Evolutionary conservation across 1,140 invertebrate species (phyloP).

Genomic region (Drosophila auraria): DNA sequence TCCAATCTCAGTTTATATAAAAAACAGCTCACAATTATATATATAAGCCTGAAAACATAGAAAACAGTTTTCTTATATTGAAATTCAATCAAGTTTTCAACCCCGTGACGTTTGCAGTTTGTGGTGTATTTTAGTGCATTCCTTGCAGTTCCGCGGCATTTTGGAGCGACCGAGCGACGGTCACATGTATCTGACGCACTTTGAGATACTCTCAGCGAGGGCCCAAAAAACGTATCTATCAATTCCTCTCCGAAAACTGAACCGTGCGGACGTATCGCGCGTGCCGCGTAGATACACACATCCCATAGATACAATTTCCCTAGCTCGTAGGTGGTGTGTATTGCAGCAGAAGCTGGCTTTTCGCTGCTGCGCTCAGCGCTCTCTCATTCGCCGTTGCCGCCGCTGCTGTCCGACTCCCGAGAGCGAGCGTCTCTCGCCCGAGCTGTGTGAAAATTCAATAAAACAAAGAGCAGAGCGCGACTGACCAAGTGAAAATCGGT

Average conservation of each 20-base stretch:
- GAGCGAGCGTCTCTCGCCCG: constrained; percentile 35
- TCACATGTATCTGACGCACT: constrained; percentile 5
- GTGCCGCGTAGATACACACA: constrained; percentile 64
- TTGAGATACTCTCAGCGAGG: constrained; percentile 12
- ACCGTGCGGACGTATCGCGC: constrained; percentile 68
- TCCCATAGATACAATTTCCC: constrained; percentile 74
- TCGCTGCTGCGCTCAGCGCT: constrained; percentile 60
- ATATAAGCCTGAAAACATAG: neutral
- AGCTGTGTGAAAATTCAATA: constrained; percentile 52
- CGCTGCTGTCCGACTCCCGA: constrained; percentile 14
- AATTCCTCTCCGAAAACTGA: constrained; percentile 54
- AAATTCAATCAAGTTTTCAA: neutral
- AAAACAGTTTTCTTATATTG: neutral
- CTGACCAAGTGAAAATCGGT: constrained; percentile 46
- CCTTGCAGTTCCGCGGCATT: neutral
- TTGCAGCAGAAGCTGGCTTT: constrained; percentile 73
- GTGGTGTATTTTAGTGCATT: neutral
- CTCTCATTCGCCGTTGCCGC: constrained; percentile 26
- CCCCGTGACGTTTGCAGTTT: neutral
- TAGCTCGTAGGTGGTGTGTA: constrained; percentile 75
- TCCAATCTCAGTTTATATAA: too few relatives aligned
- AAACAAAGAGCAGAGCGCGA: constrained; percentile 47
- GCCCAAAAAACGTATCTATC: constrained; percentile 15
- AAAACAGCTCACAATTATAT: too few relatives aligned
- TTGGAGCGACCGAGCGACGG: neutral